Evolutionary conservation across 1,140 invertebrate genomes (phyloP).

Genomic region (Pteromalus puparum): DNA sequence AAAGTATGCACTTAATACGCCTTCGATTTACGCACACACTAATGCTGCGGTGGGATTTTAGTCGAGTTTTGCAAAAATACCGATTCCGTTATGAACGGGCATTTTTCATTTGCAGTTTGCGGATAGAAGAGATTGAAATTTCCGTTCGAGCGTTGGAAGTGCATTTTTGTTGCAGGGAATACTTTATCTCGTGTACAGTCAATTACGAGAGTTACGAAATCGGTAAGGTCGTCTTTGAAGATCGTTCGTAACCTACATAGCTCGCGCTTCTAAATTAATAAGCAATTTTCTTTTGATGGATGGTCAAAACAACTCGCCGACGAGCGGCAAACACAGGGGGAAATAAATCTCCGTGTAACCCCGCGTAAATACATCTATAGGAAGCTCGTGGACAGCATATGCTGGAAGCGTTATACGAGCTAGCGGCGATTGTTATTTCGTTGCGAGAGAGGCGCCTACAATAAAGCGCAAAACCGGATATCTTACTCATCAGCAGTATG

Average conservation of each 20-base stretch:
- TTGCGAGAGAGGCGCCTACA: background rate
- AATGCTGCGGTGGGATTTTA: no score
- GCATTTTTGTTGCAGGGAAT: background rate
- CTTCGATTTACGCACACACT: background rate
- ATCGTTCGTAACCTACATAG: background rate
- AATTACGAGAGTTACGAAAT: background rate
- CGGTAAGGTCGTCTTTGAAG: constrained; percentile 1
- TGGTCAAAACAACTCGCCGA: constrained; percentile 6
- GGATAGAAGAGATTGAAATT: background rate
- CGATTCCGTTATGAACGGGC: background rate
- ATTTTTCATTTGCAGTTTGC: background rate
- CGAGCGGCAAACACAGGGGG: background rate
- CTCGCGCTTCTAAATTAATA: constrained; percentile 22
- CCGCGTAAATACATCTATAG: no score
- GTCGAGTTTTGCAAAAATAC: background rate
- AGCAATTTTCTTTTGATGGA: constrained; percentile 14
- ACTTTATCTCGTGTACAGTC: background rate
- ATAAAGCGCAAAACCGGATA: constrained; percentile 27
- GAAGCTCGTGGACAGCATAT: no score
- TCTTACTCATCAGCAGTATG: constrained; percentile 8
- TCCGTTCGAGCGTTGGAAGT: no score
- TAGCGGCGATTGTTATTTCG: background rate
- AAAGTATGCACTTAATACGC: background rate
- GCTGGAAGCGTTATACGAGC: no score
- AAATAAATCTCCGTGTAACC: background rate